Percentiles rank a stretch among this genome's conserved stretches.
Conservation (phyloP, 30 jellyfish, hydroid and myxozoan species). For the Pelagia noctiluca region DNA sequence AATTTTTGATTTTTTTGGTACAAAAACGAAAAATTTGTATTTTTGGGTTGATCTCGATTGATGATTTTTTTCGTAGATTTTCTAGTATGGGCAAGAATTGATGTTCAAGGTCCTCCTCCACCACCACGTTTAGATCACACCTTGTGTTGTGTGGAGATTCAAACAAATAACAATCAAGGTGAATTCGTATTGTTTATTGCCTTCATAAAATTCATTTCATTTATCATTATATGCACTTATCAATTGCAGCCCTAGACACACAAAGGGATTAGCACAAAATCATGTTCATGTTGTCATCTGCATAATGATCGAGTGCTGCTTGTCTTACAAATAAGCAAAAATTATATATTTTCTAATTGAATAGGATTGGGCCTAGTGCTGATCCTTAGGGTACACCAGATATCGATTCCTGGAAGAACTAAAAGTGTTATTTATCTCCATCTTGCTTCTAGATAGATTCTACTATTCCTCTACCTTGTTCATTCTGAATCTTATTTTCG, state of each 20-base stretch:
- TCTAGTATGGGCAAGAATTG: conserved; percentile 57
- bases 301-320: neutral
- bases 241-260: neutral
- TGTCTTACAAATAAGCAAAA: neutral
- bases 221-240: neutral
- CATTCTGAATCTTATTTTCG: neutral
- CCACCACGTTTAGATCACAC: conserved; percentile 82
- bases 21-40: too few species aligned
- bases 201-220: neutral
- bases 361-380: too few species aligned
- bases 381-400: neutral
- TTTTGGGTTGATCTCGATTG: too few species aligned
- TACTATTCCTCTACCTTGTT: neutral
- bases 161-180: neutral
- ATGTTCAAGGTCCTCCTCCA: conserved; percentile 66
- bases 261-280: neutral
- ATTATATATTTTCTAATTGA: too few species aligned
- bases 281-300: too few species aligned
- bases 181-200: neutral
- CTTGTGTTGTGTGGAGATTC: conserved; percentile 40
- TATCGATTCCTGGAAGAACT: neutral
- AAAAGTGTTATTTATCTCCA: neutral
- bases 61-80: conserved; percentile 17
- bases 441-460: neutral
- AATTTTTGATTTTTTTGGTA: too few species aligned